phyloP scores from a whole-genome alignment of 2,797 vertebrate genomes.

The Stomatorhinus walkeri region DNA sequence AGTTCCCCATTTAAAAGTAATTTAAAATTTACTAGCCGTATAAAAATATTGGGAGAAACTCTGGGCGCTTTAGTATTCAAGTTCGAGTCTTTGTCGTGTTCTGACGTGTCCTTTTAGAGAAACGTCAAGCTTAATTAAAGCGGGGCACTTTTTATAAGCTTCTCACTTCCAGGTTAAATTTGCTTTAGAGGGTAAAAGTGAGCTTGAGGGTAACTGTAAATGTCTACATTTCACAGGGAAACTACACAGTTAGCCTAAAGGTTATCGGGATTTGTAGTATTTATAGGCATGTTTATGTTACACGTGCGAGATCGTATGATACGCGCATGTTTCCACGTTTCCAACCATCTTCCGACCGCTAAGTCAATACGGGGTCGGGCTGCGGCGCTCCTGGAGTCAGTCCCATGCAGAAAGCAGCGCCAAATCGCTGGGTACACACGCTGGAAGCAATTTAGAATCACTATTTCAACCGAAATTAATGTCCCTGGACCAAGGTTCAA shows the following conservation, averaged over 20 bases:
- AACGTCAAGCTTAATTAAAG: neutral
- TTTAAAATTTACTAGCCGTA: neutral
- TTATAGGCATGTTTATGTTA: neutral
- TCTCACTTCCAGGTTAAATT: neutral
- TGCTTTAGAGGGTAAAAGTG: neutral
- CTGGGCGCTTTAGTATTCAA: neutral
- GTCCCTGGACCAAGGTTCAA: neutral
- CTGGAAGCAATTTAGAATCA: neutral
- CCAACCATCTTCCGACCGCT: neutral
- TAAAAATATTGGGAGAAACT: neutral
- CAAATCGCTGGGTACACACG: neutral
- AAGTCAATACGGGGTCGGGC: neutral
- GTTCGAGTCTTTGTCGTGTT: slow-evolving; percentile 22
- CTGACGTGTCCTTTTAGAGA: slow-evolving; percentile 8
- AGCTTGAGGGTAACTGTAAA: neutral
- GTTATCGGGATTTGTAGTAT: neutral
- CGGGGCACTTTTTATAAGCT: neutral
- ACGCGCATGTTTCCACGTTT: neutral
- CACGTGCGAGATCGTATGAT: neutral
- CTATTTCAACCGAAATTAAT: neutral
- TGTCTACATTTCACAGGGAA: neutral
- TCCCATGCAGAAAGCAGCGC: neutral
- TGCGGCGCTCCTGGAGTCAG: neutral
- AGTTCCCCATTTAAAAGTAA: neutral
- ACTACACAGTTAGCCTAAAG: neutral